Evolutionary conservation across 2,888 invertebrate species (phyloP), one percentile per base, ranked within the genome.

Genomic region (Lissonota sp.): DNA sequence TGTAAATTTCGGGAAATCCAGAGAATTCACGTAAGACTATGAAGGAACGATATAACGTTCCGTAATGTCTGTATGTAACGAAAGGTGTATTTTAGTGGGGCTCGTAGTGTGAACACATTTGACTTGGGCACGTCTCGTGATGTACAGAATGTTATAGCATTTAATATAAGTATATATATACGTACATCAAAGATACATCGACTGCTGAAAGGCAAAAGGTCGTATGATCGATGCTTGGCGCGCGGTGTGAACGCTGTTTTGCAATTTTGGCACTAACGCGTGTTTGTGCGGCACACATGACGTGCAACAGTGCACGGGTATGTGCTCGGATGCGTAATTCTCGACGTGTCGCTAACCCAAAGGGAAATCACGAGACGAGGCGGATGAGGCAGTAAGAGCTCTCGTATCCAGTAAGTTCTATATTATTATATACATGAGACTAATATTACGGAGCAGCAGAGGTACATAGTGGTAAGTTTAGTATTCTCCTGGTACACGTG

Each of bases 281-380:
- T 26, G 26, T 26, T 26, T 51, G 39, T 10, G 40, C 26, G 37
- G 0, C n/a, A 40, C 26, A 58, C 26, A 46, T 16, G 26, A n/a
- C 60, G 7, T 10, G 6, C 12, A 51, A 64, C 42, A 60, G 16
- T 37, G 40, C 39, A 69, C 49, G 46, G 3, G 12, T 67, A 26
- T 16, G 51, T 46, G 60, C 44, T 67, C 39, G 66, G 66, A 66
- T 75, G 72, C 62, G 86, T 84, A 87, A 86, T 88, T 88, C 87
- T 85, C 83, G 80, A 80, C 83, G 70, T 63, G 85, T 77, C 82
- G 85, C 80, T 84, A 84, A 86, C 86, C 88, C 88, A 80, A 83
- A 84, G 88, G 89, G 89, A 90, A 90, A 90, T 90, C 87, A 89
- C 73, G 76, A 64, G 83, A 83, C 51, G 71, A 58, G 14, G 14